Conservation (phyloP, 2,888 invertebrate genomes). For the Nematopogon swammerdamellus region DNA sequence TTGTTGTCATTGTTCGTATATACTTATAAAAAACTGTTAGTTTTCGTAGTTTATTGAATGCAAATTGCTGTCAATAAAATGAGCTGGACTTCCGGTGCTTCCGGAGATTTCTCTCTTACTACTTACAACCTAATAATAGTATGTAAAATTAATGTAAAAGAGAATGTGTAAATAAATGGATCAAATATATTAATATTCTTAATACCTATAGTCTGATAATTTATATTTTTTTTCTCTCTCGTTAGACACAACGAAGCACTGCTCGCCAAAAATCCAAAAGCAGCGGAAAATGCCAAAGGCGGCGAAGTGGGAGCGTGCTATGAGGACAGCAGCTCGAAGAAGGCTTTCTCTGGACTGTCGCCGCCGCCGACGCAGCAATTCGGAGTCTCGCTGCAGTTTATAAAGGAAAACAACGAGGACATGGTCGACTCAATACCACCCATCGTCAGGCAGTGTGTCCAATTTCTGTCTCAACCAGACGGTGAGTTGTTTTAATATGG, state of each 20-base stretch:
- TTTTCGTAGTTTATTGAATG: too few species aligned
- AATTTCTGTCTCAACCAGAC: conserved; percentile 85
- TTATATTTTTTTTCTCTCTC: conserved; percentile 10
- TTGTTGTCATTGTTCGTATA: too few species aligned
- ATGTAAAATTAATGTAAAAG: too few species aligned
- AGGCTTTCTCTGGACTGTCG: conserved; percentile 17
- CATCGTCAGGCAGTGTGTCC: conserved; percentile 86
- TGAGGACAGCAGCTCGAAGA: conserved; percentile 12
- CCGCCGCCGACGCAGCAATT: conserved; percentile 83
- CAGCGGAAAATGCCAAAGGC: conserved; percentile 27
- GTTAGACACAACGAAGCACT: conserved; percentile 74
- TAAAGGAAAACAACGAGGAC: conserved; percentile 78
- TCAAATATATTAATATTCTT: neutral
- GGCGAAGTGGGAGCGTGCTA: too few species aligned
- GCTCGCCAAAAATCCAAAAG: conserved; percentile 54
- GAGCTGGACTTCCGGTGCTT: too few species aligned
- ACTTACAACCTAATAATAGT: too few species aligned
- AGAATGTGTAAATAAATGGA: too few species aligned
- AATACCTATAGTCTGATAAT: neutral
- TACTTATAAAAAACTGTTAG: too few species aligned
- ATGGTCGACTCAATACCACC: conserved; percentile 84
- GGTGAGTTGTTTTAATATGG: conserved; percentile 52
- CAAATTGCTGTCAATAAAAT: too few species aligned
- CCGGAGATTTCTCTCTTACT: too few species aligned
- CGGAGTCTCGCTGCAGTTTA: conserved; percentile 89